Base-by-base conservation (phyloP, 1,140 invertebrate genomes). In the Cylas formicarius region DNA sequence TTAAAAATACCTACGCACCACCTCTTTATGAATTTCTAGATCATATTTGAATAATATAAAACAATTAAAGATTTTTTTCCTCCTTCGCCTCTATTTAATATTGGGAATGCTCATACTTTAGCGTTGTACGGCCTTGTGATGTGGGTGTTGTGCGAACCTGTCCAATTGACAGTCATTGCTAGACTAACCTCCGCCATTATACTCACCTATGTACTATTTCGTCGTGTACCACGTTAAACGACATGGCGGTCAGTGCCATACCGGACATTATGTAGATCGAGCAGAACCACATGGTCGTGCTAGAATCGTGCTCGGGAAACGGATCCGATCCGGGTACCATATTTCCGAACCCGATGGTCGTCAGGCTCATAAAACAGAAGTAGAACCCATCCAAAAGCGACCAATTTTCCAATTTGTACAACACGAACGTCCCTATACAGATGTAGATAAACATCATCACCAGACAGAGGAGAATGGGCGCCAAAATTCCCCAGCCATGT, bases 221-320 rank as follows among this genome's bases (percentile, higher is more conserved):
- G 61, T 96, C 91, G 67, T 98, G 92, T 38, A 97, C 82, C 21
- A 98, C 83, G 64, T 95, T 95, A 70, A 96, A 97, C 55, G 91
- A 96, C 90, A 97, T 97, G 21, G 57, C 57, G 16, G 55, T 60
- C 22, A 98, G 68, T 0, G 93, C 90, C 74, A 98, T 84, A 1
- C 94, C 95, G 19, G 90, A 84, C 67, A 97, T 84, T 43, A 98
- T 86, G 67, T 97, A 98, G 50, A 95, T 77, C 27, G 92, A 92
- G 67, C 90, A 93, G 65, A 91, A 89, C 86, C 86, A 90, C 28
- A 87, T 74, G 1, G 82, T 84, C 20, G 73, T 72, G 38, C 76
- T 77, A 5, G 80, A 78, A 50, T 77, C 75, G 55, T 76, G 76
- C 39, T 71, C 71, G 10, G 62, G 60, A 32, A 59, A 53, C 23